These are phyloP conservation scores for Avahi laniger DNA, from an alignment of 2,797 vertebrate genomes.

Conservation along the genomic window DNA sequence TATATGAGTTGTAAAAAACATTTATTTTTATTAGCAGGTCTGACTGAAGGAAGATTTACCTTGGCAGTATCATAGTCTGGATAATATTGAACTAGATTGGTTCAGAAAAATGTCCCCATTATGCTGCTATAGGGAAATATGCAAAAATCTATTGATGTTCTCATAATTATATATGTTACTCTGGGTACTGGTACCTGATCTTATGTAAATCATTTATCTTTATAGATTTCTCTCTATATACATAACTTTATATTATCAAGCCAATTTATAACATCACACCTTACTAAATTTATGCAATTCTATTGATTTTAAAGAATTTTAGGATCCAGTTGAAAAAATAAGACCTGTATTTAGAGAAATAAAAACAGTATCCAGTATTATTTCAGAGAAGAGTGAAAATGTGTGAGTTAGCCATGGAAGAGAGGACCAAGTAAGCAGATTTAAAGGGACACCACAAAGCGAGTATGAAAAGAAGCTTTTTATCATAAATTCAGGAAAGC, in stretches of 20 bases:
- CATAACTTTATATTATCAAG: not conserved
- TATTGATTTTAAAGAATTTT: conserved; percentile 7
- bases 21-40: not conserved
- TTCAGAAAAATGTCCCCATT: not conserved
- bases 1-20: conserved; percentile 3
- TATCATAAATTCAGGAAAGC: not conserved
- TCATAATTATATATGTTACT: not conserved
- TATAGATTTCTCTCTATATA: not conserved
- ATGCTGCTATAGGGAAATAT: not conserved
- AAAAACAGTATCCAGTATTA: not conserved
- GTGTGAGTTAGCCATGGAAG: not conserved
- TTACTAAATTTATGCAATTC: not conserved
- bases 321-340: not conserved
- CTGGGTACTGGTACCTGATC: not conserved
- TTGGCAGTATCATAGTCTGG: not conserved
- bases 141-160: not conserved
- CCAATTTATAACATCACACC: not conserved
- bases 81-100: not conserved
- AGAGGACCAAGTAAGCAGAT: not conserved
- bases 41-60: not conserved
- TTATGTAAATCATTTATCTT: not conserved
- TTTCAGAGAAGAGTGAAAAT: conserved; percentile 19
- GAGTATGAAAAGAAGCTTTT: not conserved
- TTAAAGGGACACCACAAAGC: not conserved
- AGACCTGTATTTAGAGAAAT: not conserved